Conservation (phyloP, 2,888 invertebrate genomes). For the Sphinx pinastri region DNA sequence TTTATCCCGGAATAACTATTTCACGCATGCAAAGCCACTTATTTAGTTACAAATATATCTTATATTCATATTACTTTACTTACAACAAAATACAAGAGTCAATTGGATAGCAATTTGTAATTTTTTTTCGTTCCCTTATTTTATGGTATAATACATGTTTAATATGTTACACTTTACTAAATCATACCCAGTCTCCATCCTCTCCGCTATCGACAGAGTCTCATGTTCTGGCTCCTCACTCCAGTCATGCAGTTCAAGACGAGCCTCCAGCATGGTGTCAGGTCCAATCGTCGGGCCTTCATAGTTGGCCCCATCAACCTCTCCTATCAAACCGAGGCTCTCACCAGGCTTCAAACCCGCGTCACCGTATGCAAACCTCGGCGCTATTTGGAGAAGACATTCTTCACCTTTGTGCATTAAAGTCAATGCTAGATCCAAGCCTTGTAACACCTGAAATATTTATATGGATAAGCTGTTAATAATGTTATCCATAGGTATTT, state of each 20-base stretch:
- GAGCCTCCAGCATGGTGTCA: conserved; percentile 87
- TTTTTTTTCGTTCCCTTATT: too few relatives aligned
- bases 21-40: too few relatives aligned
- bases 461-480: conserved; percentile 16
- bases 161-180: neutral
- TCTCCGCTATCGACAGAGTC: conserved; percentile 85
- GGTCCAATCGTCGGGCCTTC: conserved; percentile 85
- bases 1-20: too few relatives aligned
- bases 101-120: too few relatives aligned
- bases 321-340: conserved; percentile 69
- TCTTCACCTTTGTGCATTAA: conserved; percentile 93
- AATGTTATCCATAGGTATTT: too few relatives aligned
- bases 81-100: too few relatives aligned
- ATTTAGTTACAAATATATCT: too few relatives aligned
- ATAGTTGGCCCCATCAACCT: conserved; percentile 59
- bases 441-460: conserved; percentile 85
- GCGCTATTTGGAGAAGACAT: conserved; percentile 88
- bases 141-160: too few relatives aligned
- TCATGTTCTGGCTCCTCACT: conserved; percentile 88
- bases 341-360: conserved; percentile 85
- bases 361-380: conserved; percentile 93
- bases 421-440: conserved; percentile 92
- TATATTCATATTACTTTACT: too few relatives aligned
- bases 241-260: conserved; percentile 88
- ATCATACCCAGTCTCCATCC: conserved; percentile 89